phyloP scores from a whole-genome alignment of 2,888 invertebrate species.

The Pseudococcus jackbeardsleyi region DNA sequence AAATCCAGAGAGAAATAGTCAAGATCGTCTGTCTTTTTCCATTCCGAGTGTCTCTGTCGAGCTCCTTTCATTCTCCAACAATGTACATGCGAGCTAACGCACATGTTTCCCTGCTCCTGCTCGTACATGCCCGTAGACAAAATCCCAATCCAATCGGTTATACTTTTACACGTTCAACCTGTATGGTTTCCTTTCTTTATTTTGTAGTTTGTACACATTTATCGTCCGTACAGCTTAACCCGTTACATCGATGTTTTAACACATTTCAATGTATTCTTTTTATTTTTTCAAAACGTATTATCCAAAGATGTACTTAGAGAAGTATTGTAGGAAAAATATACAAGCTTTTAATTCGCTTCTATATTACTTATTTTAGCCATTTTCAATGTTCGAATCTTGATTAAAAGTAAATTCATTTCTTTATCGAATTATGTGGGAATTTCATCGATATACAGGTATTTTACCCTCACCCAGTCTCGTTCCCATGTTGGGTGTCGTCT shows the following conservation, averaged over 20 bases:
- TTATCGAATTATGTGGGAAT: background rate
- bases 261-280: conserved; percentile 16
- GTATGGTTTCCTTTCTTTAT: conserved; percentile 46
- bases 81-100: background rate
- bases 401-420: background rate
- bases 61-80: background rate
- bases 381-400: background rate
- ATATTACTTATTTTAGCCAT: background rate
- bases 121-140: background rate
- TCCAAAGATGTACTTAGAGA: background rate
- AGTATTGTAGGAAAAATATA: background rate
- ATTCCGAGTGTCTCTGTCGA: background rate
- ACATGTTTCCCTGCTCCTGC: conserved; percentile 21
- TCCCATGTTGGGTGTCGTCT: background rate
- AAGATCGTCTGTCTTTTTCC: background rate
- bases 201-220: background rate
- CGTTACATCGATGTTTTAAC: conserved; percentile 30
- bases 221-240: conserved; percentile 5
- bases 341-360: background rate
- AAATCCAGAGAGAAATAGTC: background rate
- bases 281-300: background rate
- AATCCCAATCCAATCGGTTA: conserved; percentile 22
- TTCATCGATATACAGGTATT: background rate
- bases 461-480: background rate
- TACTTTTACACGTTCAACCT: conserved; percentile 25